Evolutionary conservation across 2,797 vertebrate genomes (phyloP).

Genomic region (Hydrolagus colliei): DNA sequence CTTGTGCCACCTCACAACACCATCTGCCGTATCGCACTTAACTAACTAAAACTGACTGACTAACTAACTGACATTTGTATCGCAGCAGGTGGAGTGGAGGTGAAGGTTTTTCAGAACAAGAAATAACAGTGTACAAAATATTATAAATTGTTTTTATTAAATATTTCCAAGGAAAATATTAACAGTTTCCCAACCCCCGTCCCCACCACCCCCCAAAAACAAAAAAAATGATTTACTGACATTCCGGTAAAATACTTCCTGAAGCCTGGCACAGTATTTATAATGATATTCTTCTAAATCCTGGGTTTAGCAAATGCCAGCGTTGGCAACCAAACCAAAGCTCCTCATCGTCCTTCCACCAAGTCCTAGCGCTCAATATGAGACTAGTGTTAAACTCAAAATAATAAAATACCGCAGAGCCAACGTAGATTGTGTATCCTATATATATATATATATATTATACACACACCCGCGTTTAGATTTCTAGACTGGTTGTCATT

Average conservation of each 20-base stretch:
- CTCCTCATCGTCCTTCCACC: neutral
- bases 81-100: neutral
- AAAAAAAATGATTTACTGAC: slow-evolving; percentile 5
- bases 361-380: slow-evolving; percentile 17
- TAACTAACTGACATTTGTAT: no score
- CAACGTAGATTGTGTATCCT: neutral
- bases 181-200: neutral
- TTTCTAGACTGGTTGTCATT: neutral
- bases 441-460: no score
- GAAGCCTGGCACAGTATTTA: neutral
- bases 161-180: slow-evolving; percentile 27
- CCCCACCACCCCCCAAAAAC: no score
- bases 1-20: no score
- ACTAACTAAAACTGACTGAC: no score
- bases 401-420: neutral
- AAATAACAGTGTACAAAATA: slow-evolving; percentile 10
- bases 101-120: neutral
- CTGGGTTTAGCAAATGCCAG: neutral
- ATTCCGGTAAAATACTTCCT: slow-evolving; percentile 9
- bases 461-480: no score
- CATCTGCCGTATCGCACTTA: no score
- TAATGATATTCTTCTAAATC: slow-evolving; percentile 22
- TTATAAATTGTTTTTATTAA: slow-evolving; percentile 16
- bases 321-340: neutral
- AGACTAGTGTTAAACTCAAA: neutral